A percentile compares a stretch with the other conserved stretches of the same genome.
Evolutionary conservation across 1,140 invertebrate species (phyloP).

Genomic region (Ceratina australensis): DNA sequence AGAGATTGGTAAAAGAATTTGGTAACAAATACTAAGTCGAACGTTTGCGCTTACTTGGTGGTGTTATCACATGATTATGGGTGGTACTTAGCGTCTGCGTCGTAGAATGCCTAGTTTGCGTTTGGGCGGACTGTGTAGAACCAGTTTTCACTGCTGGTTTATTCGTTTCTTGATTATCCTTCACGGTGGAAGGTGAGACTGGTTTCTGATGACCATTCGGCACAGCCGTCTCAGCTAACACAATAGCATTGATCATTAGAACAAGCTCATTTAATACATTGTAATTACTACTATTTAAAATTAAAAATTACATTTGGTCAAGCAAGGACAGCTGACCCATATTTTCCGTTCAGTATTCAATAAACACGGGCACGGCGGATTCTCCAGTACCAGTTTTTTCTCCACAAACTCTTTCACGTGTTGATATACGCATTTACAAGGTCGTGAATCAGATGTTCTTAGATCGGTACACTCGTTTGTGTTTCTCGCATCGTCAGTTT

Average conservation of each 20-base stretch:
- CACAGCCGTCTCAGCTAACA: slow-evolving; percentile 35
- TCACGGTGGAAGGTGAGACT: slow-evolving; percentile 42
- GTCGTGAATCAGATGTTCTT: slow-evolving; percentile 48
- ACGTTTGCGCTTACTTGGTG: slow-evolving; percentile 67
- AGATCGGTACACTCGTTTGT: slow-evolving; percentile 38
- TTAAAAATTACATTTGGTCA: slow-evolving; percentile 66
- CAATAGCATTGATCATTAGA: background rate
- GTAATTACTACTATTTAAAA: too few relatives aligned
- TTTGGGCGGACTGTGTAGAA: slow-evolving; percentile 59
- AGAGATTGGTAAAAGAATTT: background rate
- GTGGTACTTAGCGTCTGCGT: slow-evolving; percentile 72
- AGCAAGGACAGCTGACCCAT: slow-evolving; percentile 66
- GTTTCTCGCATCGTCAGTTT: slow-evolving; percentile 27
- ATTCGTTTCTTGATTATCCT: slow-evolving; percentile 39
- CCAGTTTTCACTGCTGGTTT: slow-evolving; percentile 50
- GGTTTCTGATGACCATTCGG: slow-evolving; percentile 58
- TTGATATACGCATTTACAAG: slow-evolving; percentile 71
- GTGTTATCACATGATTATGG: slow-evolving; percentile 66
- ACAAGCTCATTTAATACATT: too few relatives aligned
- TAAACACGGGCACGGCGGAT: slow-evolving; percentile 71
- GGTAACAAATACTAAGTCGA: background rate
- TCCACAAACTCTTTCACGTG: slow-evolving; percentile 69
- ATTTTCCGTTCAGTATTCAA: slow-evolving; percentile 66
- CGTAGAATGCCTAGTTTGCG: slow-evolving; percentile 75
- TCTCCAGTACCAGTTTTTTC: slow-evolving; percentile 66